A percentile compares a stretch with the other conserved stretches of the same genome.
Conservation (phyloP, 2,113 vertebrate genomes). For the Gymnogyps californianus region DNA sequence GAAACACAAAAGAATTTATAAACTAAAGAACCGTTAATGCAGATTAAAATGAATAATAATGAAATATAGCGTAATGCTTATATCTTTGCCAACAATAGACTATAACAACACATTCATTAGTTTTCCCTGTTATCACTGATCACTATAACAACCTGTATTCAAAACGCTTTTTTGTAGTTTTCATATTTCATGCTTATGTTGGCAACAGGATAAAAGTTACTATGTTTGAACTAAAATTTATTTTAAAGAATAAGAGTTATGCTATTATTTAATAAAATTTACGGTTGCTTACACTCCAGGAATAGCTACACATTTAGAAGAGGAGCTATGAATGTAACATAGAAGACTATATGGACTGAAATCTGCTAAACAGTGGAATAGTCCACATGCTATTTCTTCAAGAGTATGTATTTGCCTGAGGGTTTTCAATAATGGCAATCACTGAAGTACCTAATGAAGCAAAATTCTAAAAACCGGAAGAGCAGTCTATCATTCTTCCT, state of each 20-base stretch:
- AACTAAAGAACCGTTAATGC: not conserved
- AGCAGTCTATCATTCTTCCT: not conserved
- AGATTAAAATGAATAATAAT: not conserved
- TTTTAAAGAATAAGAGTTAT: not conserved
- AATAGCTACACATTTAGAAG: not conserved
- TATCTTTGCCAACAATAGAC: not conserved
- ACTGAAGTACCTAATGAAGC: not conserved
- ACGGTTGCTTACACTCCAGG: accelerated
- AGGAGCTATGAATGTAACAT: not conserved
- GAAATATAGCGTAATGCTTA: not conserved
- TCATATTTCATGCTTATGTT: not conserved
- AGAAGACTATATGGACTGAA: not conserved
- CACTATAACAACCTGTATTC: not conserved
- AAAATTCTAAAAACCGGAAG: not conserved
- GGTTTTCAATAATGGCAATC: not conserved
- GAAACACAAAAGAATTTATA: not conserved
- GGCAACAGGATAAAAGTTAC: not conserved
- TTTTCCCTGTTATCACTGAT: not conserved
- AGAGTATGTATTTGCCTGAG: not conserved
- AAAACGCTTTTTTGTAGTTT: not conserved
- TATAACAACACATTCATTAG: not conserved
- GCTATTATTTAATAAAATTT: not conserved
- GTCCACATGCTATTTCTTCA: not conserved
- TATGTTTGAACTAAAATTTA: not conserved
- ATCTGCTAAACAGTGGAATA: not conserved